Percentiles rank a stretch among this genome's conserved stretches.
Conservation (phyloP, 2,113 vertebrate species). For the Lota lota region DNA sequence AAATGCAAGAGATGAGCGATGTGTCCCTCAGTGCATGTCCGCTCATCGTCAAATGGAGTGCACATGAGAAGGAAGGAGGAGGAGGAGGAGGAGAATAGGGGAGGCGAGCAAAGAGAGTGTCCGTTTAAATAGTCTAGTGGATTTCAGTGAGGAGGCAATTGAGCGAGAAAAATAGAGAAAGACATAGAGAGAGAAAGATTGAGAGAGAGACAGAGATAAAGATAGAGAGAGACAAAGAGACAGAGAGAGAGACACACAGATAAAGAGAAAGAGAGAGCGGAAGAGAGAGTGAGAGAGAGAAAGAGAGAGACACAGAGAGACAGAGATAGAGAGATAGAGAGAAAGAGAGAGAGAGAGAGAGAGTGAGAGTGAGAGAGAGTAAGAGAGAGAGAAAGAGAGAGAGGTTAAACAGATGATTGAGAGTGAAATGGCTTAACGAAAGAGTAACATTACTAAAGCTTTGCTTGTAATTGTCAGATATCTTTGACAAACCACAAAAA, state of each 20-base stretch:
- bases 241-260: too few species aligned
- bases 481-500: slow-evolving; percentile 53
- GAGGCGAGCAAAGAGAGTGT: slow-evolving; percentile 72
- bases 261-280: slow-evolving; percentile 36
- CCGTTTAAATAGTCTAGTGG: slow-evolving; percentile 56
- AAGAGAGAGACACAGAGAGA: slow-evolving; percentile 13
- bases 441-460: too few species aligned
- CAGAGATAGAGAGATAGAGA: too few species aligned
- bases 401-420: slow-evolving; percentile 60
- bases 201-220: too few species aligned
- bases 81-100: slow-evolving; percentile 64
- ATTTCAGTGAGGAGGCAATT: slow-evolving; percentile 2
- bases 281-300: slow-evolving; percentile 61
- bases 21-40: not conserved
- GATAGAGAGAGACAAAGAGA: too few species aligned
- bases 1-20: not conserved
- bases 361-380: slow-evolving; percentile 51
- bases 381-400: slow-evolving; percentile 25
- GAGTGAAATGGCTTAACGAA: slow-evolving; percentile 51
- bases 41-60: not conserved
- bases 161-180: too few species aligned
- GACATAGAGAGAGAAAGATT: too few species aligned
- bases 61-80: slow-evolving; percentile 60
- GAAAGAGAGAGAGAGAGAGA: slow-evolving; percentile 50
- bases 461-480: slow-evolving; percentile 69